Evolutionary conservation across 2,797 vertebrate genomes (phyloP), one percentile per base, ranked within the genome.

Genomic region (Ispidina lecontei): DNA sequence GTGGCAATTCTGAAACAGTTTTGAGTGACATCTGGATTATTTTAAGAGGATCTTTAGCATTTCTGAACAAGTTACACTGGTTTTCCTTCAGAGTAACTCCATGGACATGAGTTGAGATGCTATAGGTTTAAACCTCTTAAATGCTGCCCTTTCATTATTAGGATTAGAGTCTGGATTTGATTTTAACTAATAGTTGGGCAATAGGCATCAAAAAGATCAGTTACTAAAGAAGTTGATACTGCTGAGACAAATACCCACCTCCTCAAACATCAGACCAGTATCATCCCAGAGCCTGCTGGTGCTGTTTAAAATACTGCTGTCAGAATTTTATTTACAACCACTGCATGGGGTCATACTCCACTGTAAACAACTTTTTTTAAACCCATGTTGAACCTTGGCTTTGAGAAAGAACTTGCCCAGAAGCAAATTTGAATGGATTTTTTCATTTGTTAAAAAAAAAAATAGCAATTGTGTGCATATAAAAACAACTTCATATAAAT

Each of bases 401-500:
- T 92, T 84, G 23, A 67, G 58, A 84, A 78, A 73, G 71, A 81
- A 81, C 77, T 88, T 92, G 85, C 70, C 74, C 77, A 94, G 80
- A 84, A 74, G 62, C 49, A 79, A 64, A 89, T 64, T 54, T 71
- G 44, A 86, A 88, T 58, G 28, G 54, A 47, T 65, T 84, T 68
- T 59, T 71, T 25, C 3, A 3, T 29, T 65, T 44, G 74, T 5
- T 4, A 9, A 44, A 56, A 68, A 51, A 56, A 52, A 49, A 63
- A 75, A 93, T 14, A 59, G 54, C 69, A 90, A 94, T 94, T 94
- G 72, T 90, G 62, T 85, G 78, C 29, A 71, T 82, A 90, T 69
- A 89, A 92, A 86, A 92, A 20, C 41, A 69, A 84, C 64, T 84
- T 75, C 29, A 64, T 49, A 68, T 89, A 94, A 95, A 94, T 90